Conservation (phyloP, 2,888 invertebrate genomes). For the Artemia sp. region DNA sequence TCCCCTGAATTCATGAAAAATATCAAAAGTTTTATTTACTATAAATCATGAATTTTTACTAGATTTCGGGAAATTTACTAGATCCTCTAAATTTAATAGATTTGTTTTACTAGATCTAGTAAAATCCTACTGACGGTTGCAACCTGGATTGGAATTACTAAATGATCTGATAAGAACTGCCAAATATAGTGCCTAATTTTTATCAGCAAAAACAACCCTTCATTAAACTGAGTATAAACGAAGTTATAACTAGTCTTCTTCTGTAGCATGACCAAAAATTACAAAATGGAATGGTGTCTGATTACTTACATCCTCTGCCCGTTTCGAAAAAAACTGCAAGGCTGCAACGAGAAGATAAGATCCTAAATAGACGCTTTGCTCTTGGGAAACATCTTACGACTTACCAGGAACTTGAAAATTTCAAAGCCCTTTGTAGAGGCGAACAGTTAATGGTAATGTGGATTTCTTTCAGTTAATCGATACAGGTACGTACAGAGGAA, state of each 20-base stretch:
- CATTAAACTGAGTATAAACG: background rate
- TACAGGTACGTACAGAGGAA: too few relatives aligned
- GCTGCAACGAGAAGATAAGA: constrained; percentile 20
- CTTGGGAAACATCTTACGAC: constrained; percentile 19
- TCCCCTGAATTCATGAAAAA: too few relatives aligned
- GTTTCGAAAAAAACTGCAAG: constrained; percentile 18
- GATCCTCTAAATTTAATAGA: too few relatives aligned
- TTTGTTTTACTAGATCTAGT: too few relatives aligned
- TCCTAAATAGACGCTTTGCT: constrained; percentile 21
- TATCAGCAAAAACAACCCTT: background rate
- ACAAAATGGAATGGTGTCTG: constrained; percentile 12
- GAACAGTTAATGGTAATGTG: constrained; percentile 27
- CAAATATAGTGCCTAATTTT: too few relatives aligned
- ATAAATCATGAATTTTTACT: too few relatives aligned
- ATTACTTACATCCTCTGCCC: constrained; percentile 20
- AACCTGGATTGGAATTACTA: too few relatives aligned
- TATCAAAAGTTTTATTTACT: too few relatives aligned
- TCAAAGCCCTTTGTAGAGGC: constrained; percentile 31
- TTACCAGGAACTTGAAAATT: constrained; percentile 29
- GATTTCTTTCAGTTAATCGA: background rate
- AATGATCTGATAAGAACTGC: too few relatives aligned
- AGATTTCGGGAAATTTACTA: too few relatives aligned
- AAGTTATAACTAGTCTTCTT: background rate
- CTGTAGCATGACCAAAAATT: constrained; percentile 26
- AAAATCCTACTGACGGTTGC: too few relatives aligned